phyloP scores from a whole-genome alignment of 2,888 invertebrate species.

The Drosophila mulleri region DNA sequence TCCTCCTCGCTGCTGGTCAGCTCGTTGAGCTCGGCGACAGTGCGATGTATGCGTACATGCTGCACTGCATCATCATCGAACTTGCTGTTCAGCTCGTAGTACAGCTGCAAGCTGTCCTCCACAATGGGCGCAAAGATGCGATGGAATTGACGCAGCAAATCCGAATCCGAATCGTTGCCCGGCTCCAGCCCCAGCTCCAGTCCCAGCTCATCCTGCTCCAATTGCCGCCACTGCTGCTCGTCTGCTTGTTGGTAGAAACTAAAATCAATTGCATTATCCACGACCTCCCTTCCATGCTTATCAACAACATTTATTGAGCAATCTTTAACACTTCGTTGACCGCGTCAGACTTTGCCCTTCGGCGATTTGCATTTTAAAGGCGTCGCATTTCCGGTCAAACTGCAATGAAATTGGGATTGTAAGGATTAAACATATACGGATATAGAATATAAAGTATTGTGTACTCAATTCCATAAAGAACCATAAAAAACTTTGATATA shows the following conservation, averaged over 20 bases:
- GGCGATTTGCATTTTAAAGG: slow-evolving; percentile 83
- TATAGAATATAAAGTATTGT: too few species aligned
- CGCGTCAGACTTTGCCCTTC: slow-evolving; percentile 85
- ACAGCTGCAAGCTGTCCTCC: slow-evolving; percentile 64
- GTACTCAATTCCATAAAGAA: too few species aligned
- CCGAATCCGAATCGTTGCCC: slow-evolving; percentile 35
- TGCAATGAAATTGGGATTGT: slow-evolving; percentile 9
- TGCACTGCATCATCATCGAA: slow-evolving; percentile 44
- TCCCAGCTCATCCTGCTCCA: not conserved
- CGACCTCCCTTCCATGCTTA: slow-evolving; percentile 63
- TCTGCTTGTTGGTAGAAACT: slow-evolving; percentile 56
- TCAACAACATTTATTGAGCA: slow-evolving; percentile 83
- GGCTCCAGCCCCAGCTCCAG: slow-evolving; percentile 1
- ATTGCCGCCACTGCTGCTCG: slow-evolving; percentile 29
- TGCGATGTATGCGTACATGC: slow-evolving; percentile 75
- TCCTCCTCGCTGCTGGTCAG: slow-evolving; percentile 71
- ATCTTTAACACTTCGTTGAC: slow-evolving; percentile 85
- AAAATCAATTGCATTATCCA: slow-evolving; percentile 65
- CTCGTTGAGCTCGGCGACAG: slow-evolving; percentile 74
- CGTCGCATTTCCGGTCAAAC: slow-evolving; percentile 72
- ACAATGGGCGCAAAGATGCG: slow-evolving; percentile 70
- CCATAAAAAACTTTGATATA: too few species aligned
- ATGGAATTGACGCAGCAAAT: slow-evolving; percentile 73
- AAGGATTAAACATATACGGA: too few species aligned
- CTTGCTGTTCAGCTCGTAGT: slow-evolving; percentile 71